A percentile compares a stretch with the other conserved stretches of the same genome.
Evolutionary conservation across 2,797 vertebrate genomes (phyloP).

Genomic region (Chaetophractus vellerosus): DNA sequence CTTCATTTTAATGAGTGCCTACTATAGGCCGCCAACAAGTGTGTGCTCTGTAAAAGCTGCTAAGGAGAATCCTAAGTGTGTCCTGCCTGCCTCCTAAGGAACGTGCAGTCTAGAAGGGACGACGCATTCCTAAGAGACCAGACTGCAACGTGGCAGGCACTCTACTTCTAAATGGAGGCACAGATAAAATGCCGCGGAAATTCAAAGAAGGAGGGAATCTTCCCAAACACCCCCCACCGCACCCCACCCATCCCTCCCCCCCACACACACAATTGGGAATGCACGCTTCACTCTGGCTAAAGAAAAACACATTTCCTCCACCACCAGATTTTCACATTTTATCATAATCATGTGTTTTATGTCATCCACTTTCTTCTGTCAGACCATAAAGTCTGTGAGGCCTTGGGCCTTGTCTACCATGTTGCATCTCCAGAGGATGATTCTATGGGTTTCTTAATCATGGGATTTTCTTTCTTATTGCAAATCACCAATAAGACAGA

Average conservation of each 20-base stretch:
- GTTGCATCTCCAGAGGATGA: neutral
- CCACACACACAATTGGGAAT: neutral
- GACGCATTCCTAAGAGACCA: neutral
- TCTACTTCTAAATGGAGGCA: neutral
- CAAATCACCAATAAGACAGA: neutral
- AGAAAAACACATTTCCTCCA: neutral
- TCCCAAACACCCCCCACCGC: neutral
- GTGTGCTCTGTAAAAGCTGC: neutral
- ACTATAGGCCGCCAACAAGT: no score
- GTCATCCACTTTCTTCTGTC: neutral
- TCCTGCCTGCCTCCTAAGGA: neutral
- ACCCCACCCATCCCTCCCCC: no score
- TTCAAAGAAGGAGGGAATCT: neutral
- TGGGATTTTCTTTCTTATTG: neutral
- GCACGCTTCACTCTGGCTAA: neutral
- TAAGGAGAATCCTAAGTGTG: neutral
- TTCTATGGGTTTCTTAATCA: neutral
- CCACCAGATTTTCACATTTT: neutral
- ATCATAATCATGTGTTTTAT: neutral
- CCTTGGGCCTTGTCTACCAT: neutral
- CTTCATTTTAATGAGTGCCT: neutral
- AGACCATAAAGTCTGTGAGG: neutral
- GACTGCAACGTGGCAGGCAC: neutral
- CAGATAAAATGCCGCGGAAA: neutral
- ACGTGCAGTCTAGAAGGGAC: neutral